These are phyloP conservation scores for Uloborus plumipes DNA, from an alignment of 2,888 invertebrate genomes.

Conservation along the genomic window DNA sequence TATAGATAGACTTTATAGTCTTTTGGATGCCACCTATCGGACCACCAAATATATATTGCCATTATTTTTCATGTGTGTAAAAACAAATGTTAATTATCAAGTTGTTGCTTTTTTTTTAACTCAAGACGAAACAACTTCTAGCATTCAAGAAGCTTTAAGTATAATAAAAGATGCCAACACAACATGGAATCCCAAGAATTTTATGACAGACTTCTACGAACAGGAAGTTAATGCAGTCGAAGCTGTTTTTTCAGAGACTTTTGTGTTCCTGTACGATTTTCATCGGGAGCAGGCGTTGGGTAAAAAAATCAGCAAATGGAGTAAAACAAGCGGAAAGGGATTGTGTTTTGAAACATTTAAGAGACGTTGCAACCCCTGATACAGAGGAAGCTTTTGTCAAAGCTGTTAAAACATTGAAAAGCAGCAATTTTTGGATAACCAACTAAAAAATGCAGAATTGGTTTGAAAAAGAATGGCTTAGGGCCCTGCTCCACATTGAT, in stretches of 20 bases:
- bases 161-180: background rate
- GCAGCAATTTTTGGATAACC: background rate
- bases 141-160: background rate
- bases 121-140: background rate
- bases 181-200: background rate
- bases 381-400: background rate
- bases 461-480: no score
- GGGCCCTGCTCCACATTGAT: no score
- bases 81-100: background rate
- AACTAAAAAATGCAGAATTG: background rate
- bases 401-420: background rate
- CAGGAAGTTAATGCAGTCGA: no score
- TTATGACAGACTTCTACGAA: no score
- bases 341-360: background rate
- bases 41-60: background rate
- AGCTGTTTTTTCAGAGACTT: background rate
- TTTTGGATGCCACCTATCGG: background rate
- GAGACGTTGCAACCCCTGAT: background rate
- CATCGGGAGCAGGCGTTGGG: background rate
- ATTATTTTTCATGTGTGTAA: background rate
- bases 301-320: background rate
- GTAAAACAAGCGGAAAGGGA: background rate
- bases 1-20: background rate
- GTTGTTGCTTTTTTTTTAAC: background rate
- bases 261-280: background rate